Percentiles rank a stretch among this genome's conserved stretches.
These are phyloP conservation scores for Sus scrofa DNA, from an alignment of 2,113 vertebrate genomes.

Conservation along the genomic window T2T-Sscrofa CM000830.6:105245501-105246000, in stretches of 20 bases:
- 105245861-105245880: neutral
- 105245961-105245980: neutral
- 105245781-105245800: neutral
- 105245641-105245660: neutral
- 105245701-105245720: neutral
- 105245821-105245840: neutral
- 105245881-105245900: neutral
- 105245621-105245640: neutral
- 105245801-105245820: neutral
- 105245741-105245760: neutral
- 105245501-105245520: neutral
- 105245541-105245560: neutral
- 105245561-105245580: neutral
- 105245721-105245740: neutral
- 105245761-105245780: neutral
- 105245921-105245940: neutral
- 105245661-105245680: neutral
- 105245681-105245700: neutral
- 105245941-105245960: neutral
- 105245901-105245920: neutral
- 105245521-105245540: neutral
- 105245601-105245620: neutral
- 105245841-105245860: neutral
- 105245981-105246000: neutral
- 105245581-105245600: neutral